Evolutionary conservation across 2,888 invertebrate genomes (phyloP).

Genomic region (Cryptosula pallasiana): DNA sequence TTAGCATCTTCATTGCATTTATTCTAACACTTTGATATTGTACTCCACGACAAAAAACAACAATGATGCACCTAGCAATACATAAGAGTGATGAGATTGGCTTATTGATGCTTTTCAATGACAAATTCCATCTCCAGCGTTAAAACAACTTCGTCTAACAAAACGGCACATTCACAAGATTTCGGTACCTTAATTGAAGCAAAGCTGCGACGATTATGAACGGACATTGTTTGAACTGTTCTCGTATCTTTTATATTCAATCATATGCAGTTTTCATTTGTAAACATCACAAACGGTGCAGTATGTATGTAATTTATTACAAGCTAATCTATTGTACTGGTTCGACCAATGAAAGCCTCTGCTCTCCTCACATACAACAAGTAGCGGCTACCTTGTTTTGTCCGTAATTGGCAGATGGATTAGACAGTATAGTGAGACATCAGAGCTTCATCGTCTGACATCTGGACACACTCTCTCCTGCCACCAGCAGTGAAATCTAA

Average conservation of each 20-base stretch:
- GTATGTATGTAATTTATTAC: background rate
- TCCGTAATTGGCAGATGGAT: background rate
- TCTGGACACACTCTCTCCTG: background rate
- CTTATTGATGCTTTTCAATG: conserved; percentile 10
- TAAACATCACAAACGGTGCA: background rate
- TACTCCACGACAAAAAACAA: background rate
- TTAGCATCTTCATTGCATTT: background rate
- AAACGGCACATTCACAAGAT: background rate
- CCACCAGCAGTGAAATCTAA: background rate
- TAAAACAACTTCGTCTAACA: conserved; percentile 17
- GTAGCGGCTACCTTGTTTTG: background rate
- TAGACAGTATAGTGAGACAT: background rate
- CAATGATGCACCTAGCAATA: background rate
- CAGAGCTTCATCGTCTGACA: background rate
- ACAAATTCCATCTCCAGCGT: background rate
- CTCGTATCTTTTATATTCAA: background rate
- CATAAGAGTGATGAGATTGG: background rate
- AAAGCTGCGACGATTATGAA: background rate
- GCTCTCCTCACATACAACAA: background rate
- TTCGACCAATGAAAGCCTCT: background rate
- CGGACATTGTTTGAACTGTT: background rate
- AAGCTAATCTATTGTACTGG: background rate
- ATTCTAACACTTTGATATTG: background rate
- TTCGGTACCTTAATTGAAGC: conserved; percentile 8
- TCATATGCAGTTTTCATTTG: conserved; percentile 1